Percentiles rank a stretch among this genome's conserved stretches.
Evolutionary conservation across 2,797 vertebrate genomes (phyloP).

Genomic region (Borostomias antarcticus): DNA sequence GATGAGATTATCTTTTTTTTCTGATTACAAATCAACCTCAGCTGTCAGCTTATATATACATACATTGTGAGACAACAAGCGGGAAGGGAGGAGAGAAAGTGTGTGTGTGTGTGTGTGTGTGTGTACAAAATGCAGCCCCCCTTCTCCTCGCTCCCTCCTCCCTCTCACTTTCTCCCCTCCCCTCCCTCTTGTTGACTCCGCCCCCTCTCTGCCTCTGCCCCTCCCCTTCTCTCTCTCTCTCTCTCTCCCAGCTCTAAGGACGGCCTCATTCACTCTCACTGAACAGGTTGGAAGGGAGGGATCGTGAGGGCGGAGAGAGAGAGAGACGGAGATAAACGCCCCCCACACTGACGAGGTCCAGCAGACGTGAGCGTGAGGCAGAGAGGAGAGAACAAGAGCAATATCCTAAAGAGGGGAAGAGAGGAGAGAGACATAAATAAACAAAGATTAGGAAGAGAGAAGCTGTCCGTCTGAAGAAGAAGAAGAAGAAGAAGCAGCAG

Average conservation of each 20-base stretch:
- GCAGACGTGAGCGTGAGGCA: neutral
- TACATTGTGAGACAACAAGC: no score
- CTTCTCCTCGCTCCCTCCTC: constrained; percentile 7
- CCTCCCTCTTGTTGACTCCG: constrained; percentile 11
- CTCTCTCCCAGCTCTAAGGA: constrained; percentile 67
- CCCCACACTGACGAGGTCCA: neutral
- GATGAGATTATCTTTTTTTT: constrained; percentile 73
- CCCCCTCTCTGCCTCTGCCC: constrained; percentile 39
- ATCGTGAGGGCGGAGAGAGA: constrained; percentile 35
- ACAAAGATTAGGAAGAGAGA: constrained; percentile 3
- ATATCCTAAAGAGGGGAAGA: constrained; percentile 29
- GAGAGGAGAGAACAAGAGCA: constrained; percentile 25
- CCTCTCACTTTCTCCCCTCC: constrained; percentile 33
- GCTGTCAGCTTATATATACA: constrained; percentile 59
- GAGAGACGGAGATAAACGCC: constrained; percentile 13
- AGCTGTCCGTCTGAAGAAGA: neutral
- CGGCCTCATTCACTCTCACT: constrained; percentile 59
- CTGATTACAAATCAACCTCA: constrained; percentile 76
- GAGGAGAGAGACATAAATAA: neutral
- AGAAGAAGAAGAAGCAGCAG: neutral
- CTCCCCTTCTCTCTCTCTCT: constrained; percentile 50
- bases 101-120: no score
- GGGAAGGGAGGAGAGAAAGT: no score
- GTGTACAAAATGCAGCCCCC: no score
- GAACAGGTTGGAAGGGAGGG: constrained; percentile 61